Evolutionary conservation across 2,888 invertebrate species (phyloP), one percentile per base, ranked within the genome.

Genomic region (Melipona beecheii): DNA sequence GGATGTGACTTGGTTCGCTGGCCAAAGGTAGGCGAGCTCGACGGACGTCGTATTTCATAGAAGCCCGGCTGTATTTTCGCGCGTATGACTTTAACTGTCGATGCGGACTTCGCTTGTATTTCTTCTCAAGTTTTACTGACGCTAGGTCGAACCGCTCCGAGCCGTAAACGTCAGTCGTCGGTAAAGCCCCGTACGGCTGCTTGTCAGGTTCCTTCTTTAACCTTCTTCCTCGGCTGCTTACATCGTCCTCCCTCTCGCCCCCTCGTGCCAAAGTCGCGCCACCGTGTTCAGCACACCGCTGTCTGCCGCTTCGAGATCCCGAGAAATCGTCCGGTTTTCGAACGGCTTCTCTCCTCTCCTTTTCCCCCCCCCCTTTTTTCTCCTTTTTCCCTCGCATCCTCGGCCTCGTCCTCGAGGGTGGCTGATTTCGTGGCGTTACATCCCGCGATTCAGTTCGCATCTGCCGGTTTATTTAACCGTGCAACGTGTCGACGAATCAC

Each of bases 1-100:
- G 84, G 77, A 81, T 88, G 36, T 78, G 78, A 75, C 60, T 60
- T 52, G 17, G 60, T 58, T 58, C 43, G 83, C 74, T 75, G 68
- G 62, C 65, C 70, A 54, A 50, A 79, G 84, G 79, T 85, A 87
- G 84, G 81, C 87, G 81, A 86, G 70, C 71, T 71, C 71, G 36
- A 82, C 82, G 75, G 82, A 89, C 84, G 91, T 91, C 93, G 91
- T 93, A 93, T 92, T 92, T 93, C 92, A 93, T 92, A 91, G 90
- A 91, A 89, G 90, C 89, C 90, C 86, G 90, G 91, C 84, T 91
- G 90, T 93, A 93, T 93, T 93, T 93, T 93, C 92, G 92, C 92
- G 92, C 93, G 91, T 92, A 93, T 92, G 93, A 93, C 93, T 93
- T 93, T 93, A 93, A 93, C 92, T 92, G 92, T 93, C 92, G 93